Evolutionary conservation across 2,888 invertebrate genomes (phyloP).

Genomic region (Helleia helle): DNA sequence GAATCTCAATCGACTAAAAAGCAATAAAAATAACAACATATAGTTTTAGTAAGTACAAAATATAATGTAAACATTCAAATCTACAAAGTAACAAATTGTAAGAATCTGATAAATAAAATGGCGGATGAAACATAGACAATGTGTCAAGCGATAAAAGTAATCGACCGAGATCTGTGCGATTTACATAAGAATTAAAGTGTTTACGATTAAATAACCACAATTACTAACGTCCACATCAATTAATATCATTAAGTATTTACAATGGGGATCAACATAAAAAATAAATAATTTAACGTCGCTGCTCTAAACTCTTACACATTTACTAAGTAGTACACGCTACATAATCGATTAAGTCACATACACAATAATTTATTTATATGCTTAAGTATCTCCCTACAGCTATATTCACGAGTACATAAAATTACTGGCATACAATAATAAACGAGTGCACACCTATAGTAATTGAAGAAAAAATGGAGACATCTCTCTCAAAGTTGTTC

Average conservation of each 20-base stretch:
- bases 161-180: conserved; percentile 51
- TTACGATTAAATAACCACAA: conserved; percentile 60
- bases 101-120: conserved; percentile 8
- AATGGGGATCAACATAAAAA: conserved; percentile 65
- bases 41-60: conserved; percentile 31
- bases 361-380: conserved; percentile 44
- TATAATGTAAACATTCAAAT: conserved; percentile 18
- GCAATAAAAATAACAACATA: conserved; percentile 28
- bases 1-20: conserved; percentile 29
- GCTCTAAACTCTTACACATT: conserved; percentile 60
- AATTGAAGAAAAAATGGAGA: conserved; percentile 12
- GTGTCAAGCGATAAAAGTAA: conserved; percentile 24
- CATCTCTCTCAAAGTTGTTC: too few relatives aligned
- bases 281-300: conserved; percentile 70
- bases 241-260: conserved; percentile 66
- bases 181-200: conserved; percentile 38
- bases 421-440: conserved; percentile 64
- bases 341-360: conserved; percentile 46
- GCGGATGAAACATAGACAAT: conserved; percentile 5
- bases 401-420: conserved; percentile 39
- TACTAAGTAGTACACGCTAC: conserved; percentile 61
- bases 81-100: conserved; percentile 10
- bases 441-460: conserved; percentile 22
- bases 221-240: conserved; percentile 58
- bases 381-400: conserved; percentile 33